Conservation (phyloP, 2,113 vertebrate species). For the Oryzias melastigma region DNA sequence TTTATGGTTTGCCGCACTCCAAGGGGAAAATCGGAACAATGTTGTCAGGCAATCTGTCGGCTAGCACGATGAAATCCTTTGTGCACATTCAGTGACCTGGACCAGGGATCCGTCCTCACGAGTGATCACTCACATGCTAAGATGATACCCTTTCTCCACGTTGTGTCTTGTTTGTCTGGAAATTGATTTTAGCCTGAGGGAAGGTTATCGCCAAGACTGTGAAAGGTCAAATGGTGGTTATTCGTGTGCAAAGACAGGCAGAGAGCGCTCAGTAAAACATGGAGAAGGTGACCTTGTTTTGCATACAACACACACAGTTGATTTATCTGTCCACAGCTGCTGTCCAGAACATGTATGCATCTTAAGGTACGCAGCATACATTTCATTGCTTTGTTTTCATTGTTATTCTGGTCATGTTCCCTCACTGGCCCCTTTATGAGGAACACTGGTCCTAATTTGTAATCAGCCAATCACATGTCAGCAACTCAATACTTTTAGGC, state of each 20-base stretch:
- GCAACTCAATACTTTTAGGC: too few relatives aligned
- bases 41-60: slow-evolving; percentile 37
- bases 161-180: slow-evolving; percentile 41
- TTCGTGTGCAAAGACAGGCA: slow-evolving; percentile 51
- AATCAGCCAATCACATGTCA: too few relatives aligned
- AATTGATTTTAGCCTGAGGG: slow-evolving; percentile 66
- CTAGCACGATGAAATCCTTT: slow-evolving; percentile 42
- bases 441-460: too few relatives aligned
- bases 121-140: slow-evolving; percentile 28
- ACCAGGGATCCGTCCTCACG: slow-evolving; percentile 10
- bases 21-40: slow-evolving; percentile 27
- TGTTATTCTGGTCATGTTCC: too few relatives aligned
- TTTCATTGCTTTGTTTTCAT: too few relatives aligned
- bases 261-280: slow-evolving; percentile 57
- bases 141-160: slow-evolving; percentile 41
- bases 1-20: slow-evolving; percentile 5
- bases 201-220: slow-evolving; percentile 28
- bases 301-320: slow-evolving; percentile 41
- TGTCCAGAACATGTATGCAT: slow-evolving; percentile 12
- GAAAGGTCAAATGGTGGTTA: slow-evolving; percentile 63
- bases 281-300: slow-evolving; percentile 65
- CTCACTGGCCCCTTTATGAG: too few relatives aligned
- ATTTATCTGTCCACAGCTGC: slow-evolving; percentile 29
- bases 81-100: slow-evolving; percentile 50
- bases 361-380: not conserved